Base-by-base conservation (phyloP, 2,113 vertebrate genomes). In the Acrocephalus kingi region DNA sequence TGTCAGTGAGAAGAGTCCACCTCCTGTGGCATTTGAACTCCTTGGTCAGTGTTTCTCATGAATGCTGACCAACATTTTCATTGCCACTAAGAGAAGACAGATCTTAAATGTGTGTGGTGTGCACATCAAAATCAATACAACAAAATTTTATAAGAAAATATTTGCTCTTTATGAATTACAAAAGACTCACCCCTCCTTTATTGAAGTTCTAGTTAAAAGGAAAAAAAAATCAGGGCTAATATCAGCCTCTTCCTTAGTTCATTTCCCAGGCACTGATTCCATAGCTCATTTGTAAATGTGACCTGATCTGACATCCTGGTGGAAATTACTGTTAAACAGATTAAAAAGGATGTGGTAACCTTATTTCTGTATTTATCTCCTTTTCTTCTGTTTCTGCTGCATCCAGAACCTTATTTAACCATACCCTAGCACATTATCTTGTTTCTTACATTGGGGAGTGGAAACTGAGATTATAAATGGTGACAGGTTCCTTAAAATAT, bases 151-250 rank as follows among this genome's bases (percentile, higher is more conserved):
- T 21, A 21, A 37, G 17, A 41, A 80, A 89, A 71, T n/a, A 59
- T 25, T 48, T 35, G 17, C 9, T 43, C 4, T 33, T 20, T 39
- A 7, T 52, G 74, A 63, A 48, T 37, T 77, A 15, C 73, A 71
- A 91, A 61, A 46, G 18, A 9, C 0, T 1, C 16, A 49, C 1
- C 1, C 2, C 8, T 19, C 8, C 3, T 67, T 77, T 66, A 51
- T 2, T 54, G 43, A 64, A 62, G 10, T n/a, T 59, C 54, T 7
- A 9, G 28, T 35, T 45, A 72, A 64, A 85, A 1, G 8, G 18
- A 37, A 37, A 37, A 7, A 62, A 51, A 7, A 3, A 0, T 15
- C 15, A 17, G 35, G 63, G 15, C 39, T 67, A 59, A 8, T n/a
- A 54, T 45, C 43, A 63, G 35, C 13, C 25, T 90, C 39, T 51